A percentile compares a stretch with the other conserved stretches of the same genome.
These are phyloP conservation scores for Melospiza georgiana DNA, from an alignment of 2,113 vertebrate genomes.

Conservation along the genomic window DNA sequence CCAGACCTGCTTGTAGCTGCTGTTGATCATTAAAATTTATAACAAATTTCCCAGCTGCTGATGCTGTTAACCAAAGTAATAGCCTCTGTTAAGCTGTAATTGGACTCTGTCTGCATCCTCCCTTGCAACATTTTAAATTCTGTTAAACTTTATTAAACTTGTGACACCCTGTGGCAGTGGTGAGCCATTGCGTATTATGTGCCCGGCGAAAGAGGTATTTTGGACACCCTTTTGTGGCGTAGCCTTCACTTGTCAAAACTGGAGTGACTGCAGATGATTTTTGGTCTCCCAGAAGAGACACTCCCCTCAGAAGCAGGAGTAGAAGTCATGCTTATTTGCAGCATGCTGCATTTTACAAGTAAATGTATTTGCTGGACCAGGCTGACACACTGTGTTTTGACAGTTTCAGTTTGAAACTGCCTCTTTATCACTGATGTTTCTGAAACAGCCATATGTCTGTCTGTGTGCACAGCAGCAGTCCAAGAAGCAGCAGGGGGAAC, in stretches of 20 bases:
- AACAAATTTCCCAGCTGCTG: constrained; percentile 15
- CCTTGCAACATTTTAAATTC: not conserved
- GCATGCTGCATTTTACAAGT: not conserved
- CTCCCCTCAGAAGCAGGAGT: not conserved
- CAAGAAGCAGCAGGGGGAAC: not conserved
- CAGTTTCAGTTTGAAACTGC: not conserved
- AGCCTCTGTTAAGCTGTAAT: not conserved
- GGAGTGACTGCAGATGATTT: not conserved
- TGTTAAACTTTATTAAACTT: constrained; percentile 60
- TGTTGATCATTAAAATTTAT: constrained; percentile 36
- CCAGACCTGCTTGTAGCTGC: not conserved
- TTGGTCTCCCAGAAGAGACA: not conserved
- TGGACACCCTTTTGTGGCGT: not conserved
- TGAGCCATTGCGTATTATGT: constrained; percentile 27
- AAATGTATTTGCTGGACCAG: not conserved
- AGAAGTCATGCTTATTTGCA: not conserved
- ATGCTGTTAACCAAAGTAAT: not conserved
- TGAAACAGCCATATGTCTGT: not conserved
- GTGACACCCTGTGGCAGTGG: constrained; percentile 69
- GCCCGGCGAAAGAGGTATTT: not conserved
- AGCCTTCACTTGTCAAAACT: not conserved
- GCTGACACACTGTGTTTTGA: not conserved
- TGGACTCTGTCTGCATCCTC: not conserved
- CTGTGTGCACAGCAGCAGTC: not conserved
- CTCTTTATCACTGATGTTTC: not conserved